Evolutionary conservation across 2,797 vertebrate species (phyloP), one percentile per base, ranked within the genome.

Genomic region (Ataeniobius toweri): DNA sequence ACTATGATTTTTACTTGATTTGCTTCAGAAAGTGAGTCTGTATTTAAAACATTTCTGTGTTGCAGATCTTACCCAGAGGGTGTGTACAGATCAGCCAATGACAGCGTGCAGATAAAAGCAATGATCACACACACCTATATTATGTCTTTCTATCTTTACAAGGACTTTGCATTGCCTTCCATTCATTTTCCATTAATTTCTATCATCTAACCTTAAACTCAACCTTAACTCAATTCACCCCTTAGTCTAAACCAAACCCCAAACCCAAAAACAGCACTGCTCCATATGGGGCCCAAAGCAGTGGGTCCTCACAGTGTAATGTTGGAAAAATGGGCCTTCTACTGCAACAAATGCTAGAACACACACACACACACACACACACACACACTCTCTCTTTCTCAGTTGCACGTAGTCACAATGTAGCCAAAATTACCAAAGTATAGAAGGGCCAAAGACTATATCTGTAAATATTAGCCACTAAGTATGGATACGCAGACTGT

Each of bases 161-260:
- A 59, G 58, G 58, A 26, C n/a, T 59, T 59, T 26, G 56, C 14
- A 28, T 59, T 59, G 56, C 26, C 12, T 59, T 28, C 12, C n/a
- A 59, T 59, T 59, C 12, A 59, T 59, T 59, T 59, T 28, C n/a
- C n/a, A 59, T 59, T 59, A n/a, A 59, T 59, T 59, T 59, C n/a
- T 59, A 59, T 28, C 26, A 5, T n/a, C 56, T 28, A 28, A 14
- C n/a, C 13, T 28, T 59, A 44, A 7, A 10, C 44, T 7, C 6
- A 44, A 44, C 44, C 44, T 44, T n/a, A 56, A n/a, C 24, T 56
- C 22, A 56, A 12, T 56, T 59, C 56, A 59, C n/a, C 26, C n/a
- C 24, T 59, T 26, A 14, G 56, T 59, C 56, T 59, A 59, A 26
- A 13, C n/a, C 56, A 26, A 26, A 28, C 1, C 56, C 56, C 24